Evolutionary conservation across 64 coral and sea anemone genomes (phyloP).

Genomic region (Montipora efflorescens): DNA sequence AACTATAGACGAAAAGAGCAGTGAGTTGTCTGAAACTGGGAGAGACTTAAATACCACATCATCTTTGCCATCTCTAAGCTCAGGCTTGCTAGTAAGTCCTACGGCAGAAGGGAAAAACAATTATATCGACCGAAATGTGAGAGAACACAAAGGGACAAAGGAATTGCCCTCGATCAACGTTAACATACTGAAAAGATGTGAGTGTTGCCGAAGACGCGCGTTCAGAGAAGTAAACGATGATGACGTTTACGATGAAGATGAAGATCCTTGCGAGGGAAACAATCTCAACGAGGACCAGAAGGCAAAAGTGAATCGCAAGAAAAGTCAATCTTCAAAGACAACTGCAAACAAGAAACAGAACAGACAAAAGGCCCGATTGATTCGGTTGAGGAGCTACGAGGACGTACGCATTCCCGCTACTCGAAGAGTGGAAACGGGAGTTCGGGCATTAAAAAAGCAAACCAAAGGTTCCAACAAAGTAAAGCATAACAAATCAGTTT

Average conservation of each 20-base stretch:
- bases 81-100: background rate
- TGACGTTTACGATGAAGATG: background rate
- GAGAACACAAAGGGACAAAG: background rate
- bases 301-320: background rate
- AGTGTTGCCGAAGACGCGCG: conserved; percentile 58
- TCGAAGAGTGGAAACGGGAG: conserved; percentile 13
- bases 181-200: conserved; percentile 68
- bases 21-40: background rate
- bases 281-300: background rate
- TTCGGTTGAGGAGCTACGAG: conserved; percentile 28
- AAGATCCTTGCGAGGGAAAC: background rate
- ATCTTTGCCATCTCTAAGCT: background rate
- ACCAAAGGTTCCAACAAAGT: background rate
- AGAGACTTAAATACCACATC: background rate
- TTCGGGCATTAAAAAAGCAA: conserved; percentile 48
- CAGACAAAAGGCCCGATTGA: background rate
- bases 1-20: background rate
- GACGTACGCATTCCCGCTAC: conserved; percentile 7
- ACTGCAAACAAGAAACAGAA: background rate
- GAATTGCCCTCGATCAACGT: conserved; percentile 56
- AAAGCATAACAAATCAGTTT: background rate
- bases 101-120: background rate
- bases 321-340: background rate
- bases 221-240: conserved; percentile 26
- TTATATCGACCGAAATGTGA: background rate